Base-by-base conservation (phyloP, 2,888 invertebrate genomes). In the Ectemnius lituratus region DNA sequence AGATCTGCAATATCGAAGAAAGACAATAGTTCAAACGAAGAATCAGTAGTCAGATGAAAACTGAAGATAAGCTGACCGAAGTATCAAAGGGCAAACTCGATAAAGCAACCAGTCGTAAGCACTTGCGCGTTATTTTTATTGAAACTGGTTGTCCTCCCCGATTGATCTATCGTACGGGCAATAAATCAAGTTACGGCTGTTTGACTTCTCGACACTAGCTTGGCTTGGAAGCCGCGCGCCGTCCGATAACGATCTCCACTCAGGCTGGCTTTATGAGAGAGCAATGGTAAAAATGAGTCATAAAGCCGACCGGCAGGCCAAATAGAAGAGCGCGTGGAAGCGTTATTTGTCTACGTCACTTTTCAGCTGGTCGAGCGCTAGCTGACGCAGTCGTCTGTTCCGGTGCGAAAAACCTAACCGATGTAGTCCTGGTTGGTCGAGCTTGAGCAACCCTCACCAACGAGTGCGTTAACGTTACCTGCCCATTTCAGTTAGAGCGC, bases 171-270 rank as follows among this genome's bases (percentile, higher is more conserved):
- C 59, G 49, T 27, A 20, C 37, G 52, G 52, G 14, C 61, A 20
- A 69, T 73, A 68, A 61, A 64, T 73, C 73, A 64, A 65, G 23
- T 46, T 65, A 60, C 16, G 56, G 28, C 47, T 62, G 73, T 68
- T 68, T 68, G 60, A 68, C 69, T 68, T 56, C 14, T 61, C 69
- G 69, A 61, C 63, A 3, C 60, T 23, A 28, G 28, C 60, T 64
- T 57, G 49, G 59, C 68, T 13, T n/a, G 18, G 4, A 60, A 47
- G 11, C 28, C 49, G 16, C n/a, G 0, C 13, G 20, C 20, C 47
- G 11, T n/a, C n/a, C 49, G 68, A 64, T 68, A 69, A 11, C 64
- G 23, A 65, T 69, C 73, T 62, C 20, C 69, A 65, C 47, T 20
- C 16, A 27, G 37, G 46, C 18, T 18, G 13, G 16, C 37, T 37